Evolutionary conservation across 1,140 invertebrate species (phyloP).

Genomic region (Druon quercuslanigerum): DNA sequence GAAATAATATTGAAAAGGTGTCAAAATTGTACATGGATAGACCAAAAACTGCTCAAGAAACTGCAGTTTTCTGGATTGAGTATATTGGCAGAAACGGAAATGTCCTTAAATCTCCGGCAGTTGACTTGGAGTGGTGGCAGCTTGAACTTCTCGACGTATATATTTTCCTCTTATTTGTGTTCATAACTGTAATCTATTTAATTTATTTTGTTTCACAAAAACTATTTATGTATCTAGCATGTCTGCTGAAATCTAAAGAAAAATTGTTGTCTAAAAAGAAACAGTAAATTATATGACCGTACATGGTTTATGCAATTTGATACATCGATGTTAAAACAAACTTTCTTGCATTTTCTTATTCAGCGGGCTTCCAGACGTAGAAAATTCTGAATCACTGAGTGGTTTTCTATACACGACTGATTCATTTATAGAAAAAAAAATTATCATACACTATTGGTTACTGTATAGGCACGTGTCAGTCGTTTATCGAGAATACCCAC

Average conservation of each 20-base stretch:
- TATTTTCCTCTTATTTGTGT: constrained; percentile 41
- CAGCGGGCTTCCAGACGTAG: no score
- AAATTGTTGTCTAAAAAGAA: constrained; percentile 31
- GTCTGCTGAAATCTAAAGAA: neutral
- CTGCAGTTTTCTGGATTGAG: constrained; percentile 73
- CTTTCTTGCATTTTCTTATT: no score
- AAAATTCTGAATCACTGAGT: no score
- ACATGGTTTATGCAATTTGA: no score
- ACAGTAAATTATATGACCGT: neutral
- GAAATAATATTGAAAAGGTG: constrained; percentile 63
- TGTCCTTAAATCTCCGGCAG: constrained; percentile 62
- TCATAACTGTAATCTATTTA: neutral
- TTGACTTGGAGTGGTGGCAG: constrained; percentile 69
- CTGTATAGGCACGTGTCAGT: no score
- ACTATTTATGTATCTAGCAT: constrained; percentile 26
- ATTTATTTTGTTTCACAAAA: constrained; percentile 28
- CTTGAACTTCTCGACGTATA: constrained; percentile 68
- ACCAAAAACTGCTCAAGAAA: constrained; percentile 64
- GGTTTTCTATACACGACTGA: no score
- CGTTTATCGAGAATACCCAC: no score
- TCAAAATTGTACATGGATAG: constrained; percentile 70
- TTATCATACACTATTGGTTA: no score
- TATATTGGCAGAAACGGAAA: constrained; percentile 72
- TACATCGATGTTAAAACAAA: no score
- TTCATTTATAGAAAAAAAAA: no score